A percentile compares a stretch with the other conserved stretches of the same genome.
phyloP scores from a whole-genome alignment of 1,140 invertebrate species.

The Micrasema minimum region DNA sequence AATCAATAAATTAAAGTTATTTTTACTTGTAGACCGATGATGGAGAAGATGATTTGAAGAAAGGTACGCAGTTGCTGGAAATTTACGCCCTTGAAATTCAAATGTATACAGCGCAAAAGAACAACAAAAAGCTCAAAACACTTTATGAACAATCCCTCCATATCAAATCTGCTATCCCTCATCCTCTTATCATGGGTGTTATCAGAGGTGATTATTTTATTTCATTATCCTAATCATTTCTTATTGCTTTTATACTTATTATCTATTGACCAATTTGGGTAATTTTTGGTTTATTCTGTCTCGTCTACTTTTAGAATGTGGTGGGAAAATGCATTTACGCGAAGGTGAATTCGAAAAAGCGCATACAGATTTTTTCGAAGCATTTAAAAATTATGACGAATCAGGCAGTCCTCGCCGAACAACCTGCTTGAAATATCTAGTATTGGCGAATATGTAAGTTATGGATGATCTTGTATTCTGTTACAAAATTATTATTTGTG shows the following conservation, averaged over 20 bases:
- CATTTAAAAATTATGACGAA: slow-evolving; percentile 99
- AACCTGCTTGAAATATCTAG: slow-evolving; percentile 98
- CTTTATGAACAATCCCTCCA: slow-evolving; percentile 98
- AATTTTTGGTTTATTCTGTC: slow-evolving; percentile 5
- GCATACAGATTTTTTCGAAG: slow-evolving; percentile 99
- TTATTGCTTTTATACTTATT: neutral
- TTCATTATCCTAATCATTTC: neutral
- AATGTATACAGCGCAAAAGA: slow-evolving; percentile 99
- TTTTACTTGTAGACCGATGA: slow-evolving; percentile 85
- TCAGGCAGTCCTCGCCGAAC: slow-evolving; percentile 97
- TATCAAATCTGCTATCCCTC: slow-evolving; percentile 99
- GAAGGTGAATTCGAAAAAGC: slow-evolving; percentile 99
- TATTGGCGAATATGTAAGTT: slow-evolving; percentile 94
- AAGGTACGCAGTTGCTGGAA: slow-evolving; percentile 97
- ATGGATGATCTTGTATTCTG: too few relatives aligned
- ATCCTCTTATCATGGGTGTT: slow-evolving; percentile 99
- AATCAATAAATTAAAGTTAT: slow-evolving; percentile 7
- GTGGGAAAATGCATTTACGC: slow-evolving; percentile 99
- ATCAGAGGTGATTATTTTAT: slow-evolving; percentile 80
- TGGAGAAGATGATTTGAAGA: slow-evolving; percentile 99
- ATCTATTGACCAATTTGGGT: slow-evolving; percentile 7
- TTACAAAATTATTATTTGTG: too few relatives aligned
- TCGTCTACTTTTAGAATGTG: slow-evolving; percentile 83
- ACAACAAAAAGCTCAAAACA: slow-evolving; percentile 98
- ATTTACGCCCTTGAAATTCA: slow-evolving; percentile 99